Evolutionary conservation across 2,797 vertebrate genomes (phyloP).

Genomic region (Halcyon smyrnensis): DNA sequence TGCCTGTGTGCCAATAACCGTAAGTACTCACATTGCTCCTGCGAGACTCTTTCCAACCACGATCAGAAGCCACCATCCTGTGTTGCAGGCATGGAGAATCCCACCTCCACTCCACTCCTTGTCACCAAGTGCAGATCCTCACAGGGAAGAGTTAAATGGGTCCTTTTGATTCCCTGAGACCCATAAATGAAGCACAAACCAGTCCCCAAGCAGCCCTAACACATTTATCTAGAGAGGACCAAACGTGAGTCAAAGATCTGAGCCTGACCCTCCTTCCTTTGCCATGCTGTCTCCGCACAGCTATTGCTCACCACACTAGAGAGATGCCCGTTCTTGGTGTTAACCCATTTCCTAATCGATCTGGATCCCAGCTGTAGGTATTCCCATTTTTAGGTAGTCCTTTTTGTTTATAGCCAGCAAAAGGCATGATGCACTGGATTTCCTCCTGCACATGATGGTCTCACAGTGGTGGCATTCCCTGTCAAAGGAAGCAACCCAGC

Average conservation of each 20-base stretch:
- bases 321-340: background rate
- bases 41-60: background rate
- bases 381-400: background rate
- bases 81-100: background rate
- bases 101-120: background rate
- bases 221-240: background rate
- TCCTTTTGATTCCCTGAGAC: background rate
- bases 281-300: fast-evolving
- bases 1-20: background rate
- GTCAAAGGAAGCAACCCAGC: background rate
- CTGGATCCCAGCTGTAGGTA: background rate
- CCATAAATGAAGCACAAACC: background rate
- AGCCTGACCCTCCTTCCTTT: background rate
- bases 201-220: background rate
- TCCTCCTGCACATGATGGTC: background rate
- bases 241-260: background rate
- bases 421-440: background rate
- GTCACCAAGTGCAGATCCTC: background rate
- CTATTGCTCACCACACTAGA: background rate
- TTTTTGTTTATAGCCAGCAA: background rate
- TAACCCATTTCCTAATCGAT: background rate
- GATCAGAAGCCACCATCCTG: background rate
- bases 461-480: conserved; percentile 6
- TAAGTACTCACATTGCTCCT: background rate
- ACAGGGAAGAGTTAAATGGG: background rate